Evolutionary conservation across 2,113 vertebrate species (phyloP).

Genomic region (Xiphophorus couchianus): DNA sequence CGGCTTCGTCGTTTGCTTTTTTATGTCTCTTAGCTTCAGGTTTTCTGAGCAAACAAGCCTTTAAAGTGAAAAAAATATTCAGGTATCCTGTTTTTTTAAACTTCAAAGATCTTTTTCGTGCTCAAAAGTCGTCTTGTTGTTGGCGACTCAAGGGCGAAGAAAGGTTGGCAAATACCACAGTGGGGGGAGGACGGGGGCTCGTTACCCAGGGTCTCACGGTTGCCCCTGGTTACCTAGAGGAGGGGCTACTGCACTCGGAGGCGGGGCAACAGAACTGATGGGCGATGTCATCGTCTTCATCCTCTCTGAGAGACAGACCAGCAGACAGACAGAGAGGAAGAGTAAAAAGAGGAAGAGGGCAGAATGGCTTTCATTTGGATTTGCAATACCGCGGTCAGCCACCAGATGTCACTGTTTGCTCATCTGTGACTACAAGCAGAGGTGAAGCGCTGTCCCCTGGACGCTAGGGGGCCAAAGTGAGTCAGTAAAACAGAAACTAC

Average conservation of each 20-base stretch:
- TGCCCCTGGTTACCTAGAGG: conserved; percentile 90
- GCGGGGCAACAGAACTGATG: conserved; percentile 95
- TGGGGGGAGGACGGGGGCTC: conserved; percentile 8
- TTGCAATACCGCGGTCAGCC: conserved; percentile 20
- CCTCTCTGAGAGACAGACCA: conserved; percentile 82
- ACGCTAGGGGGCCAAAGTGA: not conserved
- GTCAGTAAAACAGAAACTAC: conserved; percentile 17
- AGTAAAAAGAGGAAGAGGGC: not conserved
- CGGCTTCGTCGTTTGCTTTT: conserved; percentile 22
- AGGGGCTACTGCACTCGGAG: conserved; percentile 92
- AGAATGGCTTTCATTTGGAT: not conserved
- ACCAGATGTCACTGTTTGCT: conserved; percentile 33
- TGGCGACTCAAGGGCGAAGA: not conserved
- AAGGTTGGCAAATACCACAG: conserved; percentile 24
- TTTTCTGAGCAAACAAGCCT: conserved; percentile 11
- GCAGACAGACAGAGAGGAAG: conserved; percentile 38
- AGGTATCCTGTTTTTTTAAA: not conserved
- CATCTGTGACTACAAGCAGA: not conserved
- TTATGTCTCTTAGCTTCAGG: not conserved
- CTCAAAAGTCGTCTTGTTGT: conserved; percentile 12
- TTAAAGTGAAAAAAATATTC: conserved; percentile 15
- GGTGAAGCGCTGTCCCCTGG: conserved; percentile 35
- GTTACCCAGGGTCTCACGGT: conserved; percentile 27
- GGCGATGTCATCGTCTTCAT: conserved; percentile 88
- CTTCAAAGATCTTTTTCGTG: not conserved